These are phyloP conservation scores for Phalacrocorax brasilianus DNA, from an alignment of 2,113 vertebrate species.

Conservation along the genomic window DNA sequence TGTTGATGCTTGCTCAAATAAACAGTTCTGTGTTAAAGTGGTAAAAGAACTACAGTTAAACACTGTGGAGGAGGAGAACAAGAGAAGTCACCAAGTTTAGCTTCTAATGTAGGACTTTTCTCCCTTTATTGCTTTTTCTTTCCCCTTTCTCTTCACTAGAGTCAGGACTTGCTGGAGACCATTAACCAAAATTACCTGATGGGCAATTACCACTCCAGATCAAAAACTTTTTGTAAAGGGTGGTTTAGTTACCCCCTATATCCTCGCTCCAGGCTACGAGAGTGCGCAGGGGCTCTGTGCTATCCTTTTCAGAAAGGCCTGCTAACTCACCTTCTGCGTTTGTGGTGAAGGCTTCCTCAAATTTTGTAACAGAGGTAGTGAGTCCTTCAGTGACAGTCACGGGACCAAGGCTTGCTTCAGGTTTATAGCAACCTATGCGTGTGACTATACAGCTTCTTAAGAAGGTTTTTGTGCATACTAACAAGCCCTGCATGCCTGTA, in stretches of 20 bases:
- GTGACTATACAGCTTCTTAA: neutral
- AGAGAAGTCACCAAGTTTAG: neutral
- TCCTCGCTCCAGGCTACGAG: neutral
- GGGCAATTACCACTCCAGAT: neutral
- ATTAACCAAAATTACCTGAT: neutral
- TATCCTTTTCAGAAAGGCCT: neutral
- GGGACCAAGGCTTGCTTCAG: neutral
- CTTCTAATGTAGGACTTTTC: neutral
- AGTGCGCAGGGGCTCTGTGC: neutral
- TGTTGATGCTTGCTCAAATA: neutral
- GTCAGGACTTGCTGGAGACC: neutral
- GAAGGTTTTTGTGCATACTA: neutral
- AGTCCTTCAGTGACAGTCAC: fast-evolving
- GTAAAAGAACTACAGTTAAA: neutral
- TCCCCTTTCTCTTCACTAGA: neutral
- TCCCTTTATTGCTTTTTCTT: neutral
- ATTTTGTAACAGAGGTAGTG: neutral
- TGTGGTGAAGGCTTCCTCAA: neutral
- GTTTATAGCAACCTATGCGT: neutral
- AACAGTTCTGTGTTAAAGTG: neutral
- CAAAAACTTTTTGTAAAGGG: neutral
- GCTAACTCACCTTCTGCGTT: neutral
- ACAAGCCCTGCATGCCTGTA: neutral
- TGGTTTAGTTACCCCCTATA: neutral
- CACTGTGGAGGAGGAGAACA: neutral